Evolutionary conservation across 2,888 invertebrate species (phyloP), one percentile per base, ranked within the genome.

Genomic region (Drosophila parthenogenetica): DNA sequence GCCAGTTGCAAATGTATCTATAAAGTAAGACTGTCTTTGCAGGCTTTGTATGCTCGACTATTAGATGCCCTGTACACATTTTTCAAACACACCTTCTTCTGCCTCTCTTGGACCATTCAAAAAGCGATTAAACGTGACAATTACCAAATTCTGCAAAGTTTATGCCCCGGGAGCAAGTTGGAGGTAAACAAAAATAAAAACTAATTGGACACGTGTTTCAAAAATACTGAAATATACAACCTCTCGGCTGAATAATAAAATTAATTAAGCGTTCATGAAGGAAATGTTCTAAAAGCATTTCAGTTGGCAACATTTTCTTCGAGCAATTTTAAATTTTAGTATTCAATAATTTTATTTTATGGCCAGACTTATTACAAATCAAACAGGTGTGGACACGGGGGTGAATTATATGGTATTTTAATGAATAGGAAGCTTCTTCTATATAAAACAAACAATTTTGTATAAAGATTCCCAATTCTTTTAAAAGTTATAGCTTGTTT

Each of bases 1-100:
- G 25, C n/a, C 42, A 54, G 54, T 49, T 67, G 60, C 50, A 61
- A 46, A 42, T 42, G 25, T 25, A 32, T 14, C 49, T 55, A 42
- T 46, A 42, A 43, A 37, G 51, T 29, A 22, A 51, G 16, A 25
- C 16, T 50, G 25, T 14, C n/a, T 22, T 16, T 32, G 8, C 10
- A 4, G 1, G 22, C 22, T 22, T 5, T 4, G 35, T 22, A 42
- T 35, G 50, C 29, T 48, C 19, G 32, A 54, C 46, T 40, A 16
- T 1, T 3, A 39, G 13, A 48, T 62, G 17, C 45, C 37, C 37
- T 61, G 35, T 50, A 29, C 22, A 25, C 7, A 5, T 25, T 25
- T 5, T 25, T 25, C 25, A 1, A 7, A 5, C 7, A 25, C 8
- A 5, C 5, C 29, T 29, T 8, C 2, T 8, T 29, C 8, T 8